Evolutionary conservation across 2,888 invertebrate genomes (phyloP).

Genomic region (Ctena decussata): DNA sequence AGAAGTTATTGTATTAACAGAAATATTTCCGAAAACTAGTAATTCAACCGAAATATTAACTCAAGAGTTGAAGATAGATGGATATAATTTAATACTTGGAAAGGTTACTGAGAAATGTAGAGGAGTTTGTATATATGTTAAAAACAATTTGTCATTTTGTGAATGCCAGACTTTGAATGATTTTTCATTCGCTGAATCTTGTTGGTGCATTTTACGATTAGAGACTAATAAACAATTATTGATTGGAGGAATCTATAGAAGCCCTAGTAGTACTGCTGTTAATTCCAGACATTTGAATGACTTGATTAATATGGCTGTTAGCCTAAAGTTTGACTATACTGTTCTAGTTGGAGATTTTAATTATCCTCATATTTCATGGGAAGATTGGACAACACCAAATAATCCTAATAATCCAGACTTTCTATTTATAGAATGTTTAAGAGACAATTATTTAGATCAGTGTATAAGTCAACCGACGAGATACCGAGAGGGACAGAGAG

Average conservation of each 20-base stretch:
- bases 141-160: background rate
- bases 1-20: constrained; percentile 15
- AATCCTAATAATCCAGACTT: background rate
- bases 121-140: constrained; percentile 6
- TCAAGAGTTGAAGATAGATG: background rate
- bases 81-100: background rate
- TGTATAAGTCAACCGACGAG: background rate
- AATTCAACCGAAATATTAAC: background rate
- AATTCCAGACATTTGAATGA: constrained; percentile 7
- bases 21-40: constrained; percentile 14
- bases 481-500: constrained; percentile 2
- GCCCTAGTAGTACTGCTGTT: background rate
- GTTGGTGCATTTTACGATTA: constrained; percentile 15
- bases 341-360: constrained; percentile 16
- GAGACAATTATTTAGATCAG: constrained; percentile 4
- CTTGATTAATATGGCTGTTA: background rate
- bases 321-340: constrained; percentile 5
- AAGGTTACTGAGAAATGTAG: background rate
- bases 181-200: background rate
- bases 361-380: constrained; percentile 13
- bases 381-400: constrained; percentile 3
- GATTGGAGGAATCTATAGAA: constrained; percentile 6
- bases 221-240: background rate
- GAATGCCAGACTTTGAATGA: constrained; percentile 7
- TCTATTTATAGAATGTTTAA: background rate